These are phyloP conservation scores for Listrodromus nycthemerus DNA, from an alignment of 2,888 invertebrate genomes.

Conservation along the genomic window DNA sequence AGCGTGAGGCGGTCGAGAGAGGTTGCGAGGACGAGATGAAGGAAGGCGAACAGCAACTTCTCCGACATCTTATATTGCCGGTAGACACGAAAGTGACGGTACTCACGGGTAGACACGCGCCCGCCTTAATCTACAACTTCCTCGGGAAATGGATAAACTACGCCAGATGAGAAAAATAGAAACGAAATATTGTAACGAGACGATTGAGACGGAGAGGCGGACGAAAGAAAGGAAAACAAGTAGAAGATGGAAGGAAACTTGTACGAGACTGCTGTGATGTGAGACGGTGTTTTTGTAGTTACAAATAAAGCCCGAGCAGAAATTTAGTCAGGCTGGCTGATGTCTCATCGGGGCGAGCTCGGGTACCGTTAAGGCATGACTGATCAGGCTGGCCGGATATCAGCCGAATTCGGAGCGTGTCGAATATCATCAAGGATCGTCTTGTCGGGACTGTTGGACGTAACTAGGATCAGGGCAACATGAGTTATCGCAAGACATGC, in stretches of 20 bases:
- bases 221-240: neutral
- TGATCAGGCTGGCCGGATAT: too few relatives aligned
- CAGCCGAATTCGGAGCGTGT: too few relatives aligned
- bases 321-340: too few relatives aligned
- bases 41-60: conserved; percentile 47
- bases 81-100: conserved; percentile 68
- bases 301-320: too few relatives aligned
- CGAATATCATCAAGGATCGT: too few relatives aligned
- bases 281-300: neutral
- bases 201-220: neutral
- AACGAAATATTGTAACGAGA: neutral
- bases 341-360: too few relatives aligned
- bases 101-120: conserved; percentile 65
- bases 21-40: conserved; percentile 29
- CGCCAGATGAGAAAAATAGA: neutral
- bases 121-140: conserved; percentile 35
- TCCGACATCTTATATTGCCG: conserved; percentile 67
- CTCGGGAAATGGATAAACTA: conserved; percentile 25
- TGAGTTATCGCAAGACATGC: too few relatives aligned
- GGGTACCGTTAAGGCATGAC: too few relatives aligned
- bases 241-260: neutral
- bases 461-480: too few relatives aligned
- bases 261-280: neutral
- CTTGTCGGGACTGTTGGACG: too few relatives aligned
- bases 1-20: conserved; percentile 61